Percentiles rank a stretch among this genome's conserved stretches.
phyloP scores from a whole-genome alignment of 2,113 vertebrate genomes.

The Carettochelys insculpta region DNA sequence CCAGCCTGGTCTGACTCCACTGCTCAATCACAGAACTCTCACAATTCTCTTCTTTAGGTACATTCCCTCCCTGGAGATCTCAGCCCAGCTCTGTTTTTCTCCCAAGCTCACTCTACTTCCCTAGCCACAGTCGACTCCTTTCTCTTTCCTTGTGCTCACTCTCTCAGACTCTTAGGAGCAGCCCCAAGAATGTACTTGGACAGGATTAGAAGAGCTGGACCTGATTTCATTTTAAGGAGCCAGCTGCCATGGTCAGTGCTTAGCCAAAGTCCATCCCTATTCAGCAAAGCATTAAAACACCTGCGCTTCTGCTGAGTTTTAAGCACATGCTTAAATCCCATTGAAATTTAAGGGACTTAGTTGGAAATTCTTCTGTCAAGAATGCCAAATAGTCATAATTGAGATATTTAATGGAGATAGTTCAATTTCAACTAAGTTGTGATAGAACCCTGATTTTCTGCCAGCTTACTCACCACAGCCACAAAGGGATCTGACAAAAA shows the following conservation, averaged over 20 bases:
- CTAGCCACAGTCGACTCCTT: not conserved
- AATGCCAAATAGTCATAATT: not conserved
- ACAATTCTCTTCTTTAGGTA: not conserved
- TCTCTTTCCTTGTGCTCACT: not conserved
- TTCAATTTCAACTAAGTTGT: not conserved
- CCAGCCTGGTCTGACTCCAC: not conserved
- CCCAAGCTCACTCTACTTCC: not conserved
- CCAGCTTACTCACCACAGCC: not conserved
- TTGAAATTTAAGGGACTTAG: not conserved
- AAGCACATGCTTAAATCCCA: not conserved
- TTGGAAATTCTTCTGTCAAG: not conserved
- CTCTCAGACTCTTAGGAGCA: not conserved
- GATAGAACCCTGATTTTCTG: not conserved
- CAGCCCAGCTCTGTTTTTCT: not conserved
- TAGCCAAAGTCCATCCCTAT: not conserved
- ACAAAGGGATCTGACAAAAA: not conserved
- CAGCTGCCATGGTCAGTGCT: not conserved
- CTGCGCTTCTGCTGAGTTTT: not conserved
- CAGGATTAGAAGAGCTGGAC: not conserved
- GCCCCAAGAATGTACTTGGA: not conserved
- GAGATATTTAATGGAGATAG: not conserved
- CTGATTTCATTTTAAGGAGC: not conserved
- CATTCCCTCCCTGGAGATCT: not conserved
- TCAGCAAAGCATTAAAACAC: not conserved
- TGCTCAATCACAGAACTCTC: not conserved